Base-by-base conservation (phyloP, 2,797 vertebrate genomes). In the Alcedo quadribrachys region DNA sequence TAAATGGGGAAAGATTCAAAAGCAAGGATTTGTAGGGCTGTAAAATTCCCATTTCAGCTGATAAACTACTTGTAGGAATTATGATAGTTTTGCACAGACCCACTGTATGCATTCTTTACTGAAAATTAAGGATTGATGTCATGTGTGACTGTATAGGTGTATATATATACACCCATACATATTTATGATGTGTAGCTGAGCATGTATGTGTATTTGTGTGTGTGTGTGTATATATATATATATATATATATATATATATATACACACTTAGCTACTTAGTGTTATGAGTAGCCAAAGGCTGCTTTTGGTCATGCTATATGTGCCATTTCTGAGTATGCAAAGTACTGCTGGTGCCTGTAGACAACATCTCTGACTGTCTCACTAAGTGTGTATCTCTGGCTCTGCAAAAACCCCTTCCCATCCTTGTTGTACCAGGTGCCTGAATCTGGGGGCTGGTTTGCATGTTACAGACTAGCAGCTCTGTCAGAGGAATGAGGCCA, bases 371-470 rank as follows among this genome's bases (percentile, higher is more conserved):
- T 0, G 0, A 19, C 24, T 30, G 33, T 18, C 30, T 46, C 2
- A 2, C 62, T 61, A 43, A 28, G 40, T 4, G 1, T 10, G 45
- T 0, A 0, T 35, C 42, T 81, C 28, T 57, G 50, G 17, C 46
- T 42, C 58, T 15, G 20, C 51, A 83, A 54, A 62, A 82, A 28
- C 15, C 28, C 15, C 32, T 85, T 21, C 40, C 46, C n/a, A 18
- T 45, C 50, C 35, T 67, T 85, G 45, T 37, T 3, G 2, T 50
- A 57, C 12, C 1, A 0, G 8, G 10, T 76, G 13, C 58, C 62
- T 88, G 54, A 78, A 73, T 51, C 0, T 54, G n/a, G 28, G 58
- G 48, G 46, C 37, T 62, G 69, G 46, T 83, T 84, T 73, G 30
- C 32, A 2, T 11, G 18, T 68, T 87, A 32, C 27, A 53, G 69